phyloP scores from a whole-genome alignment of 2,888 invertebrate species.

The Lucinisca nassula region DNA sequence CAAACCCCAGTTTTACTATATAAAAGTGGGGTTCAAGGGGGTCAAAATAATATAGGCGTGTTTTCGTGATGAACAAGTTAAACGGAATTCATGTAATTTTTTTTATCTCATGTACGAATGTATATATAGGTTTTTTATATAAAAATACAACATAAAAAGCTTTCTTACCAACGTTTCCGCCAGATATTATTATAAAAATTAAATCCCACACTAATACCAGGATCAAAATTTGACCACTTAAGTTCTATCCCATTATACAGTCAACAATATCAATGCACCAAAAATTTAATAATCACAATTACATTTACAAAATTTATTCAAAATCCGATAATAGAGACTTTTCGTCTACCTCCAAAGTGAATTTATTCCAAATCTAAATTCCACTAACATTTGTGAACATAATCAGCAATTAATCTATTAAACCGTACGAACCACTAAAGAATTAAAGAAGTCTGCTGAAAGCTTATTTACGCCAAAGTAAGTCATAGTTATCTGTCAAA shows the following conservation, averaged over 20 bases:
- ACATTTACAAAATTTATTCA: background rate
- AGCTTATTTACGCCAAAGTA: constrained; percentile 6
- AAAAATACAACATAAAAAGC: background rate
- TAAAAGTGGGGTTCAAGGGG: too few species aligned
- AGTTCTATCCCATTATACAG: background rate
- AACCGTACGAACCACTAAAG: background rate
- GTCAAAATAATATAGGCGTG: too few species aligned
- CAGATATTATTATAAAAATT: background rate
- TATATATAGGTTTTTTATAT: too few species aligned
- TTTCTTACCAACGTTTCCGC: background rate
- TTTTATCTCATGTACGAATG: too few species aligned
- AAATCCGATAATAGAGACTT: background rate
- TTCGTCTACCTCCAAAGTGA: background rate
- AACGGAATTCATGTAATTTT: too few species aligned
- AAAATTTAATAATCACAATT: background rate
- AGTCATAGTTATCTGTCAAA: background rate
- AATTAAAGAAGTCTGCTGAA: background rate
- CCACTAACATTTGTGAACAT: constrained; percentile 3
- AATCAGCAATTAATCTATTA: constrained; percentile 9
- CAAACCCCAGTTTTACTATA: too few species aligned
- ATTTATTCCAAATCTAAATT: background rate
- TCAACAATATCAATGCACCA: background rate
- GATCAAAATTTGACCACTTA: background rate
- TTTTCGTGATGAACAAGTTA: too few species aligned
- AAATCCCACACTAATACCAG: background rate